Percentiles rank a stretch among this genome's conserved stretches.
These are phyloP conservation scores for Malacosoma neustria DNA, from an alignment of 2,888 invertebrate genomes.

Conservation along the genomic window DNA sequence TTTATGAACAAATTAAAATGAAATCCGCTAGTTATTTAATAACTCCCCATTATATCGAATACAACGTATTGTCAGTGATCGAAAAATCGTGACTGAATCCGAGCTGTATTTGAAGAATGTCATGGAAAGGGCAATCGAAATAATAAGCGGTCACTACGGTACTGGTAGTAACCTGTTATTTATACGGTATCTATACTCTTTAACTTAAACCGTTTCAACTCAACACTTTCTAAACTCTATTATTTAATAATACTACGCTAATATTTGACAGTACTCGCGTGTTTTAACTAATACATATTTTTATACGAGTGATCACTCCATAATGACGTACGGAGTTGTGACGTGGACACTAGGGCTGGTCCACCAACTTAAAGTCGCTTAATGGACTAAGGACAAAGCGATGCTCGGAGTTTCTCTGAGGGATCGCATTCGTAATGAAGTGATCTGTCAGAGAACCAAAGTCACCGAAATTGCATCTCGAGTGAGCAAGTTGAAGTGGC, in stretches of 20 bases:
- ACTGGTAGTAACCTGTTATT: constrained; percentile 30
- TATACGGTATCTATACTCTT: constrained; percentile 26
- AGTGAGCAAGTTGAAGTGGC: no score
- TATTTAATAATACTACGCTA: constrained; percentile 44
- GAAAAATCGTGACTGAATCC: constrained; percentile 40
- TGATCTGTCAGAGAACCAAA: no score
- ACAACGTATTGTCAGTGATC: constrained; percentile 12
- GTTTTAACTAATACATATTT: no score
- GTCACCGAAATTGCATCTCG: no score
- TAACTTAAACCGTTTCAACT: constrained; percentile 37
- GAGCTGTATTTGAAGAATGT: constrained; percentile 40
- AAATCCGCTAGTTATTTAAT: not conserved
- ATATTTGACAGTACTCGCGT: no score
- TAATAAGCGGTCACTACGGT: constrained; percentile 30
- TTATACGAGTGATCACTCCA: no score
- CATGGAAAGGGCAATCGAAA: constrained; percentile 46
- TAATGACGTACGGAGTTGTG: no score
- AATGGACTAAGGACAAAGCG: no score
- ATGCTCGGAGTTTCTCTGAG: no score
- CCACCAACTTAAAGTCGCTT: no score
- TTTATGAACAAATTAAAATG: constrained; percentile 31
- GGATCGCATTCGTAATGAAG: no score
- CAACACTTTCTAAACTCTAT: constrained; percentile 61
- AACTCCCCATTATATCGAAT: not conserved
- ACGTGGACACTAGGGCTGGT: no score